Conservation (phyloP, 2,888 invertebrate genomes). For the Acrobasis suavella region DNA sequence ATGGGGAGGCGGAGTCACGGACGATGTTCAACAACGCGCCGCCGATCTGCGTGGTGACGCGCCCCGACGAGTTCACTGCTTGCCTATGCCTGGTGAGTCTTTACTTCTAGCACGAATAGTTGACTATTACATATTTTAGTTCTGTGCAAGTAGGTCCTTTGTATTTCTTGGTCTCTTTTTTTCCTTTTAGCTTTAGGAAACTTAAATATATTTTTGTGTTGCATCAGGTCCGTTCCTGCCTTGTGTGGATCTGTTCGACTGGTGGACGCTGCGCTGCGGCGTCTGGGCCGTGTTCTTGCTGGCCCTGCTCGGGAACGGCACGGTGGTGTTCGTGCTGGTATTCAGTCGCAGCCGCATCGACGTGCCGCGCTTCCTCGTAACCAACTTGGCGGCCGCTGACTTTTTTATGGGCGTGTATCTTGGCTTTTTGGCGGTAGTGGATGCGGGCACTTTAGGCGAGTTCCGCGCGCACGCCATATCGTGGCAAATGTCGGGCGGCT, state of each 20-base stretch:
- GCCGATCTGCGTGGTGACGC: constrained; percentile 40
- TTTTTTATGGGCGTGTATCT: constrained; percentile 98
- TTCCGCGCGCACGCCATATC: constrained; percentile 98
- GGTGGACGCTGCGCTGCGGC: constrained; percentile 98
- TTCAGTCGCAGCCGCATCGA: constrained; percentile 97
- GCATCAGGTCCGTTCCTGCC: constrained; percentile 94
- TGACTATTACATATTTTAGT: no score
- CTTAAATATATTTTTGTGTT: not conserved
- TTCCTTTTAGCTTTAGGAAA: no score
- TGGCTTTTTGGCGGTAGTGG: constrained; percentile 96
- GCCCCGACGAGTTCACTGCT: constrained; percentile 85
- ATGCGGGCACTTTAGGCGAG: constrained; percentile 97
- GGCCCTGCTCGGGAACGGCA: constrained; percentile 97
- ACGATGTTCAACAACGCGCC: constrained; percentile 40
- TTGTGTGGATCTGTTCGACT: constrained; percentile 97
- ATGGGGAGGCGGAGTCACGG: constrained; percentile 31
- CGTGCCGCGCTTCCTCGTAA: constrained; percentile 97
- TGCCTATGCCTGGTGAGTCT: constrained; percentile 88
- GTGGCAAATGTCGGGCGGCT: constrained; percentile 98
- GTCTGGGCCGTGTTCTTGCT: constrained; percentile 98
- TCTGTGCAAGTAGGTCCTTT: no score
- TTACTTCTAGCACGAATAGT: no score
- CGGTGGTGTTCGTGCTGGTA: constrained; percentile 95
- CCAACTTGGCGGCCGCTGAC: constrained; percentile 97
- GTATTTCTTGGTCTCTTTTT: no score